A percentile compares a stretch with the other conserved stretches of the same genome.
These are phyloP conservation scores for Beroe forskalii DNA, from an alignment of 37 sponge, comb jelly and placozoan genomes.

Conservation along the genomic window DNA sequence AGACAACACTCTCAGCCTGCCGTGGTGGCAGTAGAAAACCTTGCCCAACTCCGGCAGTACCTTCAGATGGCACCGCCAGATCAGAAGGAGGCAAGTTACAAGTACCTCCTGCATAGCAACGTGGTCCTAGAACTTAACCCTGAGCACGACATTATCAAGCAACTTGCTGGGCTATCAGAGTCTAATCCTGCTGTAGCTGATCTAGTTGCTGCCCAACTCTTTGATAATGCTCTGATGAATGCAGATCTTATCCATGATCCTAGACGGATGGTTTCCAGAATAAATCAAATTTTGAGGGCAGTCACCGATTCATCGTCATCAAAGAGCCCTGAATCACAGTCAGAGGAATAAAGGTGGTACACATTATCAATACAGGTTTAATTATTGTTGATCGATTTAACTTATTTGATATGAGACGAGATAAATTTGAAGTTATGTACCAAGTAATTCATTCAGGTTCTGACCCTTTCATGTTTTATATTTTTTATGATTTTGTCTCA, in stretches of 20 bases:
- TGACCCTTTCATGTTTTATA: no score
- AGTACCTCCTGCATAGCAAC: constrained; percentile 27
- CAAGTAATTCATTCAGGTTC: no score
- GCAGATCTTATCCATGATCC: constrained; percentile 70
- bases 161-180: background rate
- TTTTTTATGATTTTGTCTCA: no score
- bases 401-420: no score
- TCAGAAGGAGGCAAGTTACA: constrained; percentile 62
- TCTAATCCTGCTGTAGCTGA: constrained; percentile 30
- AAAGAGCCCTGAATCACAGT: background rate
- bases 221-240: constrained; percentile 69
- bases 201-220: constrained; percentile 57
- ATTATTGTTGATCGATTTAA: no score
- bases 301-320: background rate
- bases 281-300: constrained; percentile 51
- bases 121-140: constrained; percentile 55
- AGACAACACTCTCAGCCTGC: constrained; percentile 60
- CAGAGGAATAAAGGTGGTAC: no score
- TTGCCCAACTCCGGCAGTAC: constrained; percentile 25
- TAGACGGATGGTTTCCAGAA: constrained; percentile 66
- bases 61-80: constrained; percentile 52
- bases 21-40: constrained; percentile 36
- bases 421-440: no score
- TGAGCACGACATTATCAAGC: background rate
- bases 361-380: no score